Base-by-base conservation (phyloP, 2,797 vertebrate genomes). In the Brachymystax lenok region DNA sequence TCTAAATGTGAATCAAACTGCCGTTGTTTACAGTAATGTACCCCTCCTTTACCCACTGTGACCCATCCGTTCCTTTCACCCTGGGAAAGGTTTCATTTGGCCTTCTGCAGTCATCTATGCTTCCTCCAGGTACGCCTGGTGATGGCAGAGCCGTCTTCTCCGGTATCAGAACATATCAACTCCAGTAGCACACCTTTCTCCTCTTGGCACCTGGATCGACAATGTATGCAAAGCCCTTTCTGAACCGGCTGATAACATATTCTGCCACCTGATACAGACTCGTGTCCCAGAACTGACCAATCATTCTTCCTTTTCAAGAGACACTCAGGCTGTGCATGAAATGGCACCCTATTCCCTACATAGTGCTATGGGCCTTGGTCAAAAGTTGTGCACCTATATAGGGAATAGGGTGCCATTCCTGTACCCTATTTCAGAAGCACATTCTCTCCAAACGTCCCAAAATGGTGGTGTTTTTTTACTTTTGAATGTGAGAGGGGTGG, bases 11-110 rank as follows among this genome's bases (percentile, higher is more conserved):
- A 3, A 63, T 24, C 74, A 1, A 27, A 28, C 40, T 8, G 46
- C 27, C 56, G 0, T 75, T 82, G 88, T 90, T 90, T 86, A 88
- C 85, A 86, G 74, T 69, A 21, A 63, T 33, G 8, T 61, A 35
- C n/a, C 17, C 30, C 19, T 35, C 21, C 13, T 73, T 35, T 7
- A 66, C 51, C 50, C 27, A 27, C 64, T 63, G 46, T 54, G 40
- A 16, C 21, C 66, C 2, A 75, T 19, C 10, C 0, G 10, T 10
- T 61, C 33, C 67, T 28, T 69, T 1, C 6, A 72, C 19, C 19
- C 2, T 19, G 71, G 13, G 33, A 69, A 35, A 13, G 66, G 66
- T 54, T 68, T 52, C 21, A 24, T 16, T 52, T 28, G 50, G 30
- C 61, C 66, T 28, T 30, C 59, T 61, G 4, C 10, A 63, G n/a